Evolutionary conservation across 2,113 vertebrate genomes (phyloP), one percentile per base, ranked within the genome.

Genomic region (Stictonetta naevosa): DNA sequence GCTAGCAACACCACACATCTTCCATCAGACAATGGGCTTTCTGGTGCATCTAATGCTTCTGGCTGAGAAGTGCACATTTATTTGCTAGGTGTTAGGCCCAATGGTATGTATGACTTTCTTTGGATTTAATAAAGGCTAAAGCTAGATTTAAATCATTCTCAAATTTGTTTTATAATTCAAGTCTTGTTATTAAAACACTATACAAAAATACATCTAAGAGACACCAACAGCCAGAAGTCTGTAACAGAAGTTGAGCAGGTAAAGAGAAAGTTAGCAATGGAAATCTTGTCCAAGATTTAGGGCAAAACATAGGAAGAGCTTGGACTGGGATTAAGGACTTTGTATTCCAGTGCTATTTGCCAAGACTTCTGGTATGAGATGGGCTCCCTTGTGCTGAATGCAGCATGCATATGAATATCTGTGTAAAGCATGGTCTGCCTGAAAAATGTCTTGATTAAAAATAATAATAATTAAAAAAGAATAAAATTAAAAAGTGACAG

Each of bases 1-100:
- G 0, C 36, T 21, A 22, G 36, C 2, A 5, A 36, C 26, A 17
- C 26, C 78, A 20, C 10, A 0, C 34, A 11, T 29, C 33, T 28
- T 4, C 29, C 18, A 8, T 2, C 36, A 38, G 22, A 28, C 15
- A 22, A n/a, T 16, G 3, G 10, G 8, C 22, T 46, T 38, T 19
- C 33, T 7, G 22, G 15, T 3, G 28, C 36, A 44, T 18, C 31
- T 6, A 36, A 36, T 10, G 5, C 31, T 50, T 18, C 62, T 36
- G 22, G 42, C 21, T 9, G 4, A 23, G 34, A 67, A 31, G 26
- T 22, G 36, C 10, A 2, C 12, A 2, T 34, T 26, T 26, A 28
- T 53, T n/a, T 44, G 36, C 36, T 3, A 59, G 33, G 23, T 33
- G 6, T 46, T 38, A 20, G 15, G 28, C 38, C 33, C 18, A 38